These are phyloP conservation scores for Haplotaxodon microlepis DNA, from an alignment of 2,113 vertebrate genomes.

Conservation along the genomic window DNA sequence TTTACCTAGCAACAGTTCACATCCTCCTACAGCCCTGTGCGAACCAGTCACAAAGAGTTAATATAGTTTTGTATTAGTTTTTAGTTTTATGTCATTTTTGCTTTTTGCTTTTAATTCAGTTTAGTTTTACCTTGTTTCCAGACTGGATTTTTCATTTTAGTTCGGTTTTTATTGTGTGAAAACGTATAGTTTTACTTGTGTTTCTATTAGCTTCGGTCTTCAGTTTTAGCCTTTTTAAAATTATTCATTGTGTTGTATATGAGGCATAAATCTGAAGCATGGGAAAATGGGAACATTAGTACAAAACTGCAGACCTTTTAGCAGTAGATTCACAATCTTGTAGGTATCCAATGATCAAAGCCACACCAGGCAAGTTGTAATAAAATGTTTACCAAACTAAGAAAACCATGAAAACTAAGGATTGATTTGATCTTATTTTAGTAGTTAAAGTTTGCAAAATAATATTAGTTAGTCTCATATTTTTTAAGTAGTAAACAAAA, in stretches of 20 bases:
- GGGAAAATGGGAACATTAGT: neutral
- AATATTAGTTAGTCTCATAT: neutral
- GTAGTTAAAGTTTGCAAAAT: neutral
- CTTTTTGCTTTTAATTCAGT: neutral
- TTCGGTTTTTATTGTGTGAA: neutral
- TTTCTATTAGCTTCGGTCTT: neutral
- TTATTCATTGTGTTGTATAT: neutral
- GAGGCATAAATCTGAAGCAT: neutral
- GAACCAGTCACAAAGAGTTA: neutral
- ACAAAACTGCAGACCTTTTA: neutral
- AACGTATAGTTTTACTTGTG: neutral
- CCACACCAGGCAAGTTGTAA: neutral
- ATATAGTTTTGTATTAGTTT: neutral
- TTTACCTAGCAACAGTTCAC: neutral
- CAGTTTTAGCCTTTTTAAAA: neutral
- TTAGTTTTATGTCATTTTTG: neutral
- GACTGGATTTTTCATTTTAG: neutral
- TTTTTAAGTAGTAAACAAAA: neutral
- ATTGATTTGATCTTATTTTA: neutral
- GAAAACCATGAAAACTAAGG: neutral
- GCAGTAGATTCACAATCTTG: neutral
- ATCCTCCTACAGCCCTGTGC: neutral
- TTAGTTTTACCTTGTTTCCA: neutral
- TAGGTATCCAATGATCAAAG: neutral
- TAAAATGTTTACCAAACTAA: neutral